Evolutionary conservation across 2,113 vertebrate genomes (phyloP).

Genomic region (Taxidea taxus): DNA sequence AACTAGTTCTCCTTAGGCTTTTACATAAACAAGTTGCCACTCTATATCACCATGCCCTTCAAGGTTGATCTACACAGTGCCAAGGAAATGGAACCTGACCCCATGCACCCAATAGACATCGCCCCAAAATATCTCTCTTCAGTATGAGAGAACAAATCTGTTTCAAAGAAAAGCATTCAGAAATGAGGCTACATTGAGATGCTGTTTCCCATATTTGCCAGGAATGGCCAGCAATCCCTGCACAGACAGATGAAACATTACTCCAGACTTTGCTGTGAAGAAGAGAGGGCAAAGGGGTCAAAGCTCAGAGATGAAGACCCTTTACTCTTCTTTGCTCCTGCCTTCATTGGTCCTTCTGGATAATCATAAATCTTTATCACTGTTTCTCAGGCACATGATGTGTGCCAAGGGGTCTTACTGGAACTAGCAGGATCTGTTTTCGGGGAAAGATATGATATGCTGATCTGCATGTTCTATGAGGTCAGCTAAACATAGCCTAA

Average conservation of each 20-base stretch:
- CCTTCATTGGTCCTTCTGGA: too few relatives aligned
- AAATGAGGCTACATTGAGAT: neutral
- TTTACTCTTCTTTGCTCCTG: neutral
- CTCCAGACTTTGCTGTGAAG: neutral
- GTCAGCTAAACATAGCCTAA: neutral
- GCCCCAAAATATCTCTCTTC: neutral
- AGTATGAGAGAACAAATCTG: neutral
- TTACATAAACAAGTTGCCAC: neutral
- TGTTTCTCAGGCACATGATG: neutral
- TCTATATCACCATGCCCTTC: neutral
- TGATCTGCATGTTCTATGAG: neutral
- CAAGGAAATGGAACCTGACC: neutral
- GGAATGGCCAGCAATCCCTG: neutral
- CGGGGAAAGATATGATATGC: neutral
- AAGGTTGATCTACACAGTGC: neutral
- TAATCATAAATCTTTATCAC: neutral
- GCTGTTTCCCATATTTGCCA: neutral
- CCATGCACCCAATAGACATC: neutral
- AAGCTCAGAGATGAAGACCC: neutral
- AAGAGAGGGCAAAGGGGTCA: neutral
- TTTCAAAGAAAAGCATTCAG: conserved; percentile 45
- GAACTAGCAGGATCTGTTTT: neutral
- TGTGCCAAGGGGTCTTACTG: neutral
- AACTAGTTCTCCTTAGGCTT: neutral
- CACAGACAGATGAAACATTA: neutral